A percentile compares a stretch with the other conserved stretches of the same genome.
phyloP scores from a whole-genome alignment of 2,888 invertebrate genomes.

The Trachelus stipa region DNA sequence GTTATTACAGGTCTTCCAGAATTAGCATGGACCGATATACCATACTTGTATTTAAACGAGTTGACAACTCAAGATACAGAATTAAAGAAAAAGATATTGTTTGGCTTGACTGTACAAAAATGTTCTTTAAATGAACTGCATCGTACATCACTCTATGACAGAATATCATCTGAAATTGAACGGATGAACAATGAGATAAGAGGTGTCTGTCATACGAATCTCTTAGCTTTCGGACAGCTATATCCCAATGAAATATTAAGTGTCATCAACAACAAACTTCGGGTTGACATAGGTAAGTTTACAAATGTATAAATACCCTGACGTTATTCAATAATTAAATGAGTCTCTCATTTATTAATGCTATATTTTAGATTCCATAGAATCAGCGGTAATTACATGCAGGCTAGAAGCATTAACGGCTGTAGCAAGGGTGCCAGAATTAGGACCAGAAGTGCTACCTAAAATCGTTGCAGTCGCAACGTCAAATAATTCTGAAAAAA shows the following conservation, averaged over 20 bases:
- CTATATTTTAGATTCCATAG: conserved; percentile 40
- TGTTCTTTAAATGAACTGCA: conserved; percentile 67
- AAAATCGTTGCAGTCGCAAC: conserved; percentile 42
- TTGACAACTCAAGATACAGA: conserved; percentile 66
- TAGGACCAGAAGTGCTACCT: conserved; percentile 47
- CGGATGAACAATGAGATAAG: conserved; percentile 66
- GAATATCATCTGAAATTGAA: conserved; percentile 69
- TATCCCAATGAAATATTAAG: conserved; percentile 71
- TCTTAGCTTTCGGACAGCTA: conserved; percentile 69
- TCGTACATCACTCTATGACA: conserved; percentile 69
- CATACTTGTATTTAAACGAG: conserved; percentile 69
- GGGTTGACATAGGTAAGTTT: conserved; percentile 37
- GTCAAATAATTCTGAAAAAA: conserved; percentile 32
- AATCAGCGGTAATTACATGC: conserved; percentile 32
- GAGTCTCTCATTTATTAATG: neutral
- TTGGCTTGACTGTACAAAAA: conserved; percentile 68
- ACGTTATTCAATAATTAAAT: conserved; percentile 43
- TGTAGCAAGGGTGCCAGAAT: conserved; percentile 46
- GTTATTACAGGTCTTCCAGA: conserved; percentile 50
- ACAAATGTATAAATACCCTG: conserved; percentile 38
- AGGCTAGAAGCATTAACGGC: conserved; percentile 48
- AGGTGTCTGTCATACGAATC: conserved; percentile 67
- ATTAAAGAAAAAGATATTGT: conserved; percentile 69
- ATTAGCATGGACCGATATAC: conserved; percentile 57
- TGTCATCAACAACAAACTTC: conserved; percentile 67